Conservation (phyloP, 2,888 invertebrate genomes). For the Agriopis leucophaearia region DNA sequence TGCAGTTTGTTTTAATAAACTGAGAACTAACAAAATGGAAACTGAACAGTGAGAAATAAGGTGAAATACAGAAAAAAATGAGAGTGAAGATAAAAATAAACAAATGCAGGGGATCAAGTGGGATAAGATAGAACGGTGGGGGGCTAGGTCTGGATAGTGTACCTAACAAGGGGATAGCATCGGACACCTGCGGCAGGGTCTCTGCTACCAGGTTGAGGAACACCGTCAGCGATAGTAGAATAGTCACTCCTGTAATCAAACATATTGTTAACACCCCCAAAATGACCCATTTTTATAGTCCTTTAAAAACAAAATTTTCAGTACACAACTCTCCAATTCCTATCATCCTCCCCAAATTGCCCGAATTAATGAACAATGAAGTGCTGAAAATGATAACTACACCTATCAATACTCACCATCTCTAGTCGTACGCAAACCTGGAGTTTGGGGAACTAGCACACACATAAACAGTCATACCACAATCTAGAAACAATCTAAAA, state of each 20-base stretch:
- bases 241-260: conserved; percentile 98
- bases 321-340: conserved; percentile 62
- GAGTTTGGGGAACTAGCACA: conserved; percentile 55
- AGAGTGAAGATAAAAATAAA: conserved; percentile 59
- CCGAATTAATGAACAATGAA: conserved; percentile 47
- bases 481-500: conserved; percentile 68
- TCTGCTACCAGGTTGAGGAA: conserved; percentile 99
- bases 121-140: conserved; percentile 66
- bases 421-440: conserved; percentile 44
- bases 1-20: conserved; percentile 58
- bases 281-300: neutral
- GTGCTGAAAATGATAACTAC: conserved; percentile 54
- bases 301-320: conserved; percentile 14
- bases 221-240: conserved; percentile 99
- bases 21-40: conserved; percentile 57
- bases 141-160: conserved; percentile 86
- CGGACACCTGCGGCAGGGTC: conserved; percentile 99
- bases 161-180: conserved; percentile 99
- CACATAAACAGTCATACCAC: conserved; percentile 66
- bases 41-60: conserved; percentile 55
- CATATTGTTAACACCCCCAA: conserved; percentile 84
- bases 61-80: conserved; percentile 57
- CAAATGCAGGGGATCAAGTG: conserved; percentile 63
- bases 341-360: conserved; percentile 14
- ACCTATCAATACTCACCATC: conserved; percentile 59